Base-by-base conservation (phyloP, 2,797 vertebrate species). In the Sebastes dallii region DNA sequence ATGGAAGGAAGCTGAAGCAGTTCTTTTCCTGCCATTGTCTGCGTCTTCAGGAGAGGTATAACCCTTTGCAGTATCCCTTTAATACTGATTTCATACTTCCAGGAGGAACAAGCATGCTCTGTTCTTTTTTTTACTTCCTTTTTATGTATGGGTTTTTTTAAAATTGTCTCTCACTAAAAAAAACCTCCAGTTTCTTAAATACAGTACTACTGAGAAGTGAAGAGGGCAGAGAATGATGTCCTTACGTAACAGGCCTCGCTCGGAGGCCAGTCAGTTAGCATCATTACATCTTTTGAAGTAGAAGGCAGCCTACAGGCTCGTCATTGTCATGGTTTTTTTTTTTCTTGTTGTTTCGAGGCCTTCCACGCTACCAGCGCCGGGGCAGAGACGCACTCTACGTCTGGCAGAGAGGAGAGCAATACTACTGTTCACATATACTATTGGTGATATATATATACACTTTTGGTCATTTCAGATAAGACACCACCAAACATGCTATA, bases 401-500 rank as follows among this genome's bases (percentile, higher is more conserved):
- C 81, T 87, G 87, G 78, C 84, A 85, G 82, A 88, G 81, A 88
- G 77, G 78, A 83, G 62, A 89, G 85, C 79, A 76, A 87, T 69
- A 88, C 88, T 92, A 92, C 80, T 75, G 62, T 87, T 87, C 80
- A 93, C 90, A 92, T 86, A 89, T 85, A 92, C 90, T 86, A 91
- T 69, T 81, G 78, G 82, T 90, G 80, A 83, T 72, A 84, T 81
- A 87, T 61, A 80, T 61, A 75, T 80, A 91, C 20, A 60, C 82
- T 90, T 92, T 94, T 92, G 91, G 91, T 94, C 80, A 85, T 87
- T 91, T 92, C 78, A 80, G 79, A 85, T 80, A 78, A 89, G 83
- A 93, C 88, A 89, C 87, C 88, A 89, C 84, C 81, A 80, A 91
- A 92, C 94, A 94, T 94, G 93, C 92, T 91, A 86, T 92, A 88